These are phyloP conservation scores for Apodemia zela DNA, from an alignment of 2,888 invertebrate genomes.

Conservation along the genomic window DNA sequence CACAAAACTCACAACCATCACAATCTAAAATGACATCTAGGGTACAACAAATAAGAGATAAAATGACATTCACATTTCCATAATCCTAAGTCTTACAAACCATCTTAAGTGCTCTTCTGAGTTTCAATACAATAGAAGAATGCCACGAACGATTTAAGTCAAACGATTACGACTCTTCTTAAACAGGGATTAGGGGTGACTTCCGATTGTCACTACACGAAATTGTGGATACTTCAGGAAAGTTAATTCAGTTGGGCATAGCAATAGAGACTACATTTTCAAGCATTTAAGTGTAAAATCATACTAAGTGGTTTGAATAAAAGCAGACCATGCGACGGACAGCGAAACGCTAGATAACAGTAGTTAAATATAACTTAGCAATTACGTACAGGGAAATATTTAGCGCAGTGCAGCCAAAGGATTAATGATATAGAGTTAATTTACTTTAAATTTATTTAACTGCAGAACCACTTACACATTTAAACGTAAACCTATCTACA, in stretches of 20 bases:
- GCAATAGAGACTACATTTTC: conserved; percentile 1
- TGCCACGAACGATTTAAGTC: conserved; percentile 26
- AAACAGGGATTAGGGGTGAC: conserved; percentile 38
- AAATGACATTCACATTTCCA: conserved; percentile 13
- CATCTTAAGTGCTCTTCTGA: conserved; percentile 11
- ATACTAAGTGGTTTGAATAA: background rate
- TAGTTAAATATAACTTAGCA: background rate
- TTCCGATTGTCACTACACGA: conserved; percentile 39
- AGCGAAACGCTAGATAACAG: background rate
- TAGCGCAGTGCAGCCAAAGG: background rate
- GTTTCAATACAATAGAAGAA: conserved; percentile 15
- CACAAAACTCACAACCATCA: conserved; percentile 12
- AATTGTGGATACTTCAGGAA: conserved; percentile 14
- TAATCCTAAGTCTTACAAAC: conserved; percentile 13
- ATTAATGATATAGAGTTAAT: background rate
- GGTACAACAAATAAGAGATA: conserved; percentile 7
- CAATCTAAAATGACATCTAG: conserved; percentile 21
- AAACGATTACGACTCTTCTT: conserved; percentile 48
- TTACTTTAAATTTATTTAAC: background rate
- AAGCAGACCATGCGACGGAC: conserved; percentile 8
- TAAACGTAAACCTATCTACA: no score
- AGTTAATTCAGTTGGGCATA: conserved; percentile 10
- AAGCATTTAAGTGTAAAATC: conserved; percentile 13
- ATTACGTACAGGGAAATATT: background rate
- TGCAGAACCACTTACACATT: no score